Percentiles rank a stretch among this genome's conserved stretches.
Conservation (phyloP, 2,113 vertebrate genomes). For the Tragelaphus buxtoni region DNA sequence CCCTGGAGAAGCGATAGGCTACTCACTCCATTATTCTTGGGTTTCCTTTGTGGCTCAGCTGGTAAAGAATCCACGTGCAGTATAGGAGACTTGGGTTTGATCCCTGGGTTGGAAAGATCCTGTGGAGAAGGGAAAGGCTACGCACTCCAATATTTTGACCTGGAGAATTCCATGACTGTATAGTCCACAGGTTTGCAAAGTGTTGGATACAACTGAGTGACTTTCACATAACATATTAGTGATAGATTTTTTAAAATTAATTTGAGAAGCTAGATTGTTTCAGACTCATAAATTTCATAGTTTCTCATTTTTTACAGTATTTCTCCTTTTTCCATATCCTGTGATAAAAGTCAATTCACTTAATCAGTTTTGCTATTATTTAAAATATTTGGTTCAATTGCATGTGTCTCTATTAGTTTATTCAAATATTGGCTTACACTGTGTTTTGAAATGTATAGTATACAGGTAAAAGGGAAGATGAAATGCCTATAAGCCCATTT, state of each 20-base stretch:
- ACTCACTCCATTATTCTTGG: background rate
- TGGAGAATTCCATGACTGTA: background rate
- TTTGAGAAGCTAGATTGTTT: background rate
- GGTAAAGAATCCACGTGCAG: background rate
- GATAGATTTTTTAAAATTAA: background rate
- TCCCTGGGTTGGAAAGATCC: background rate
- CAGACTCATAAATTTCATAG: background rate
- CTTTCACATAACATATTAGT: background rate
- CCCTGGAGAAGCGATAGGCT: background rate
- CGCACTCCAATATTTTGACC: background rate
- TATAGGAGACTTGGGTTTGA: background rate
- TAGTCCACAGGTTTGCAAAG: background rate
- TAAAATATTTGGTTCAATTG: background rate
- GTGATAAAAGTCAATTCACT: background rate
- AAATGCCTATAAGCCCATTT: background rate
- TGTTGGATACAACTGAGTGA: background rate
- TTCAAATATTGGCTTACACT: background rate
- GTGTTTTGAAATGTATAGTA: background rate
- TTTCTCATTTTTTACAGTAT: slow-evolving; percentile 22
- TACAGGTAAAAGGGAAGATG: background rate
- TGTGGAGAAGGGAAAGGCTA: background rate
- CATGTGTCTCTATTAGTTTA: background rate
- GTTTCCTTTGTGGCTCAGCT: background rate
- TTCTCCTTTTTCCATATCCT: background rate
- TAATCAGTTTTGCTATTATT: slow-evolving; percentile 21